A percentile compares a stretch with the other conserved stretches of the same genome.
Evolutionary conservation across 2,888 invertebrate genomes (phyloP).

Genomic region (Hemithea aestivaria): DNA sequence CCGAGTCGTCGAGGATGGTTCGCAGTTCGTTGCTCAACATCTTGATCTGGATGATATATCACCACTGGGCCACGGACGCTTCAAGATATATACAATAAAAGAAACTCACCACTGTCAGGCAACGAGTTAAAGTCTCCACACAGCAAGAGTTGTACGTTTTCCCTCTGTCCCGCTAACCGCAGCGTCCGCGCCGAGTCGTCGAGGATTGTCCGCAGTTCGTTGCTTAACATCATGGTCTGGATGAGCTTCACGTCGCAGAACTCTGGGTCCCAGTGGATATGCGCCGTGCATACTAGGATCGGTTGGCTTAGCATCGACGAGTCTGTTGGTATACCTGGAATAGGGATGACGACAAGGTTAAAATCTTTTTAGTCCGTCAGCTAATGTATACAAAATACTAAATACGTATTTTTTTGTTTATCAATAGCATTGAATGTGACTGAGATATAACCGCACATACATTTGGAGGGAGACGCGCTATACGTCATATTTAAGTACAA

Average conservation of each 20-base stretch:
- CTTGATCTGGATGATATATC: conserved; percentile 99
- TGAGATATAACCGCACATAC: no score
- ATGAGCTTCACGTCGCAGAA: conserved; percentile 99
- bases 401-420: no score
- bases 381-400: no score
- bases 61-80: no score
- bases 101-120: conserved; percentile 91
- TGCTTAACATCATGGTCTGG: conserved; percentile 99
- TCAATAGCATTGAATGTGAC: no score
- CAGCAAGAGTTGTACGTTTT: conserved; percentile 93
- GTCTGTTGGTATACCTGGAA: conserved; percentile 84
- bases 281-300: conserved; percentile 97
- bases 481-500: no score
- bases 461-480: no score
- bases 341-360: no score
- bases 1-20: conserved; percentile 91
- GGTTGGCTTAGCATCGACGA: conserved; percentile 89
- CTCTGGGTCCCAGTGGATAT: conserved; percentile 99
- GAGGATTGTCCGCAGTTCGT: conserved; percentile 92
- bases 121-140: conserved; percentile 99
- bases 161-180: conserved; percentile 84
- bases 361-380: no score
- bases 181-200: conserved; percentile 92
- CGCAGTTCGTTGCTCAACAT: conserved; percentile 98
- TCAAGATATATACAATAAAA: no score